Conservation (phyloP, 2,888 invertebrate genomes). For the Leptura quadrifasciata region DNA sequence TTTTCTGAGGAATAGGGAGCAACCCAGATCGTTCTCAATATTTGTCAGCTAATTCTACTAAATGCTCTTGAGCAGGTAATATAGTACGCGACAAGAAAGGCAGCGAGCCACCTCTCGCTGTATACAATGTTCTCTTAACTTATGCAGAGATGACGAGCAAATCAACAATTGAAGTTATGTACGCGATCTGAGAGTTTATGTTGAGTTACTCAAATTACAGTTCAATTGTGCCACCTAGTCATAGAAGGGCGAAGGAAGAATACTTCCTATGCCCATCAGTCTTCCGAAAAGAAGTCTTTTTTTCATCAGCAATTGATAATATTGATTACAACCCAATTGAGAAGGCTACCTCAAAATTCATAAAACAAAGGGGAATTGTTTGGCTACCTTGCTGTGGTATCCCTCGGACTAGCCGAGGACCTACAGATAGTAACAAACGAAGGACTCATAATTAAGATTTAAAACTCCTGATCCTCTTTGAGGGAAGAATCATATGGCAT, state of each 20-base stretch:
- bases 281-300: neutral
- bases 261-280: neutral
- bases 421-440: too few relatives aligned
- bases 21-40: neutral
- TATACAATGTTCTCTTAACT: neutral
- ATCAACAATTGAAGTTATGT: neutral
- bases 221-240: neutral
- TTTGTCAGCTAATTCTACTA: neutral
- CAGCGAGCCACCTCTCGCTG: neutral
- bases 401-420: too few relatives aligned
- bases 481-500: too few relatives aligned
- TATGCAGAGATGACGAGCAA: neutral
- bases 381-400: too few relatives aligned
- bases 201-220: neutral
- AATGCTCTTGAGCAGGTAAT: neutral
- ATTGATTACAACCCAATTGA: neutral
- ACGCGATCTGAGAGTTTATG: neutral
- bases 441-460: too few relatives aligned
- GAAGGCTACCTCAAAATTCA: too few relatives aligned
- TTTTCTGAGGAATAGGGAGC: neutral
- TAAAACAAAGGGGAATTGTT: too few relatives aligned
- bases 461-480: too few relatives aligned
- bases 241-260: neutral
- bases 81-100: neutral
- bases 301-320: conserved; percentile 3